A percentile compares a stretch with the other conserved stretches of the same genome.
phyloP scores from a whole-genome alignment of 2,797 vertebrate species.

The Aratinga solstitialis region DNA sequence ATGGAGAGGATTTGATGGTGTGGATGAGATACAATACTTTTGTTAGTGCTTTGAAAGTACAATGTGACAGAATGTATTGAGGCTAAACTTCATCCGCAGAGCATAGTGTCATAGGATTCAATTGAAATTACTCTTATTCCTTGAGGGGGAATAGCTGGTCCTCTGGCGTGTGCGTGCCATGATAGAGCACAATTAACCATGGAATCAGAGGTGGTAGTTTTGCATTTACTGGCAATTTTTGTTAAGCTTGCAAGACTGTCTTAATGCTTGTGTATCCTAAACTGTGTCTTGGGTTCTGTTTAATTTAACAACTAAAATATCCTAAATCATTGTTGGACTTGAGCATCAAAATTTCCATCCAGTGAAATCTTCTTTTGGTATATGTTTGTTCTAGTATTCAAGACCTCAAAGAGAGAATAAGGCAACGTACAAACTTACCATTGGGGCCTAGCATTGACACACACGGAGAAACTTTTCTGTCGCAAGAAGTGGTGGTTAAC shows the following conservation, averaged over 20 bases:
- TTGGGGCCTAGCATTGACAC: constrained; percentile 96
- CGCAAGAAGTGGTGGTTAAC: constrained; percentile 97
- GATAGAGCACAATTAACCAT: background rate
- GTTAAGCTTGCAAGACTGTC: constrained; percentile 45
- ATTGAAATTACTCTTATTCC: background rate
- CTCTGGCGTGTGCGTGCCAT: background rate
- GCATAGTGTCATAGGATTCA: background rate
- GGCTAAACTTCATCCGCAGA: background rate
- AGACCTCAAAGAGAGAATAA: constrained; percentile 95
- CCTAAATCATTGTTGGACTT: background rate
- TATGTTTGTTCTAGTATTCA: constrained; percentile 85
- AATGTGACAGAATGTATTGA: background rate
- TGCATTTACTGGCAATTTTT: background rate
- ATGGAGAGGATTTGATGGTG: constrained; percentile 20
- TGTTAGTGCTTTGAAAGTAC: background rate
- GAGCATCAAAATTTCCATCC: background rate
- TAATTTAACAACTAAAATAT: constrained; percentile 25
- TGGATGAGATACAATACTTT: background rate
- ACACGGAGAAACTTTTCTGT: constrained; percentile 96
- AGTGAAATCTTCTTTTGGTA: background rate
- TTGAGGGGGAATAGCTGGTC: background rate
- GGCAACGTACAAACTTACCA: constrained; percentile 92
- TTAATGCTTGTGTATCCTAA: constrained; percentile 46
- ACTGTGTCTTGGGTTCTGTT: constrained; percentile 29
- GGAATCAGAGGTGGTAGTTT: constrained; percentile 14